Evolutionary conservation across 2,888 invertebrate genomes (phyloP).

Genomic region (Eupithecia centaureata): DNA sequence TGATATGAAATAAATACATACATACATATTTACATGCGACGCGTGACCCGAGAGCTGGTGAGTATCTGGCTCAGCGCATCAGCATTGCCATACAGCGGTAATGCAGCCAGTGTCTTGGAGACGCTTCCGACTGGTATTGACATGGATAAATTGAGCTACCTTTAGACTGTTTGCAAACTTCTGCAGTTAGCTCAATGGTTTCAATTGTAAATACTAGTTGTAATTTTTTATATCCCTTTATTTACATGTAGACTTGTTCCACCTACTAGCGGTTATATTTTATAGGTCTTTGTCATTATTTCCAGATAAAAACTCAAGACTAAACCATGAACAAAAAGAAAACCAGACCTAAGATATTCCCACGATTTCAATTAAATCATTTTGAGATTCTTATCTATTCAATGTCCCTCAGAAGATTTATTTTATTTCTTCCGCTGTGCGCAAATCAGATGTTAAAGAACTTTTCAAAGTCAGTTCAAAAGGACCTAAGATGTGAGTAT

Average conservation of each 20-base stretch:
- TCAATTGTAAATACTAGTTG: no score
- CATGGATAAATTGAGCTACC: no score
- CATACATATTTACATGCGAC: no score
- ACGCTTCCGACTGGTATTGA: no score
- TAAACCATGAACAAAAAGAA: neutral
- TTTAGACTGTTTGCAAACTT: no score
- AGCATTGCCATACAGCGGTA: no score
- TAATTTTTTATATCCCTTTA: no score
- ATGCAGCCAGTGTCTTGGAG: no score
- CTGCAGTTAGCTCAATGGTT: no score
- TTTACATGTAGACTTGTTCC: constrained; percentile 36
- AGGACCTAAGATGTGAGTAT: neutral
- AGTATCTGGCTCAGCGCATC: no score
- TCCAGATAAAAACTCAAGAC: neutral
- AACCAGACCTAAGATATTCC: neutral
- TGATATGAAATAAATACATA: no score
- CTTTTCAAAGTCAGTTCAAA: neutral
- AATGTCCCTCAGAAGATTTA: neutral
- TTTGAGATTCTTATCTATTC: neutral
- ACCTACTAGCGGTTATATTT: constrained; percentile 13
- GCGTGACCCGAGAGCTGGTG: no score
- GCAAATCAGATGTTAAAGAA: neutral
- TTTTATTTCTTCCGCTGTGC: neutral
- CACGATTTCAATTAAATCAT: constrained; percentile 1
- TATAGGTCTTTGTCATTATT: neutral